These are phyloP conservation scores for Chaenocephalus aceratus DNA, from an alignment of 2,113 vertebrate species.

Conservation along the genomic window DNA sequence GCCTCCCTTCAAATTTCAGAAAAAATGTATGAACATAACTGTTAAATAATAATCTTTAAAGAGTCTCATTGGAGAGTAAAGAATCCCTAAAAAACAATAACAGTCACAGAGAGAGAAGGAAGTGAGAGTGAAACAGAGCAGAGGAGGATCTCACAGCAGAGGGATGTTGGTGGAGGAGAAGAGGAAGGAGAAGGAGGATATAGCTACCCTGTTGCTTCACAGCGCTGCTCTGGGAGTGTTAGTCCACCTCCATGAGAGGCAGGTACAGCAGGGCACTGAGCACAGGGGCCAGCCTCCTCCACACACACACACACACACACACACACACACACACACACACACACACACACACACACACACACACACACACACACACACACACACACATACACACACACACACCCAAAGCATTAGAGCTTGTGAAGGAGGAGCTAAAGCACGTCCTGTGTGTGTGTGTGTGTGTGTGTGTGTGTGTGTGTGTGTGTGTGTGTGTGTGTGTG, in stretches of 20 bases:
- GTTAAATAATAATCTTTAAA: background rate
- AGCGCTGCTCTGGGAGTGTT: slow-evolving; percentile 75
- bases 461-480: slow-evolving; percentile 20
- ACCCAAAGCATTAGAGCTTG: slow-evolving; percentile 36
- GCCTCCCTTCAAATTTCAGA: background rate
- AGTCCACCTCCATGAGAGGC: slow-evolving; percentile 81
- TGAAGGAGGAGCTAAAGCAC: slow-evolving; percentile 72
- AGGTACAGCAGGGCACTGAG: slow-evolving; percentile 82
- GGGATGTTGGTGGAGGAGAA: slow-evolving; percentile 48
- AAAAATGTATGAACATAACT: background rate
- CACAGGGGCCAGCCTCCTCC: slow-evolving; percentile 70
- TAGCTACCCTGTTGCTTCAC: slow-evolving; percentile 77
- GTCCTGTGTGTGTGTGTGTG: slow-evolving; percentile 40
- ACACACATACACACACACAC: too few species aligned
- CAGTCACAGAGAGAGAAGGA: slow-evolving; percentile 20
- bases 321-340: slow-evolving; percentile 45
- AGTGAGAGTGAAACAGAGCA: slow-evolving; percentile 58
- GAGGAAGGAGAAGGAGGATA: slow-evolving; percentile 71
- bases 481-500: slow-evolving; percentile 20
- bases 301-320: slow-evolving; percentile 37
- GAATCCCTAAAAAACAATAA: slow-evolving; percentile 11
- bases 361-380: background rate
- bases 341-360: too few species aligned
- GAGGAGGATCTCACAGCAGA: slow-evolving; percentile 40
- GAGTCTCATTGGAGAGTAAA: background rate